Evolutionary conservation across 1,140 invertebrate species (phyloP), one percentile per base, ranked within the genome.

Genomic region (Drosophila ambigua): DNA sequence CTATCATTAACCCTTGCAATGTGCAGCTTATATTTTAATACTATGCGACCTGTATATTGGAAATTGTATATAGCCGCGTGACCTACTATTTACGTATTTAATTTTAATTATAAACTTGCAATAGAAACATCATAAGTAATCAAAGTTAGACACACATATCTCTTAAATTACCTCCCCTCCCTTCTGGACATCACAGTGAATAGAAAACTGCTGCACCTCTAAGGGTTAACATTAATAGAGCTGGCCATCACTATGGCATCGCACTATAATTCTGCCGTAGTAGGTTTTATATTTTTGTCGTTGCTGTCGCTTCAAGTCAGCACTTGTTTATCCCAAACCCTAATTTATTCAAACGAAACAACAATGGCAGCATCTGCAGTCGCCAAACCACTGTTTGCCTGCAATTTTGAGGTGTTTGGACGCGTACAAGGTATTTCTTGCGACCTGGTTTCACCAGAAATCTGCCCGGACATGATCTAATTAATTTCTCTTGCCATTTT

Each of bases 391-490:
- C 16, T 80, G 35, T 88, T 58, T 35, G 43, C 73, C 8, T 75
- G 67, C 43, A 92, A 93, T 67, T 94, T 94, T 64, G 94, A 94
- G 79, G 92, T 94, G 2, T 94, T 93, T 60, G 94, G 94, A 11
- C 93, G 92, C 77, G 94, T 94, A 2, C 94, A 94, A 92, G 93
- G 94, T 71, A 90, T 23, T 13, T 55, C 5, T n/a, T 3, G 24
- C 39, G 64, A 63, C 54, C 57, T 45, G 8, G 35, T 60, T 43
- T 20, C 9, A 13, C 41, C n/a, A 16, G 49, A n/a, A n/a, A 46
- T 43, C 13, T 20, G n/a, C 55, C 59, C 54, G 41, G 6, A 43
- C 44, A n/a, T 28, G 11, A 52, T 51, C n/a, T 43, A 13, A 44
- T 31, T 59, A 6, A 7, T 8, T 4, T n/a, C 9, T 44, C 7